These are phyloP conservation scores for Carcina quercana DNA, from an alignment of 2,888 invertebrate genomes.

Conservation along the genomic window DNA sequence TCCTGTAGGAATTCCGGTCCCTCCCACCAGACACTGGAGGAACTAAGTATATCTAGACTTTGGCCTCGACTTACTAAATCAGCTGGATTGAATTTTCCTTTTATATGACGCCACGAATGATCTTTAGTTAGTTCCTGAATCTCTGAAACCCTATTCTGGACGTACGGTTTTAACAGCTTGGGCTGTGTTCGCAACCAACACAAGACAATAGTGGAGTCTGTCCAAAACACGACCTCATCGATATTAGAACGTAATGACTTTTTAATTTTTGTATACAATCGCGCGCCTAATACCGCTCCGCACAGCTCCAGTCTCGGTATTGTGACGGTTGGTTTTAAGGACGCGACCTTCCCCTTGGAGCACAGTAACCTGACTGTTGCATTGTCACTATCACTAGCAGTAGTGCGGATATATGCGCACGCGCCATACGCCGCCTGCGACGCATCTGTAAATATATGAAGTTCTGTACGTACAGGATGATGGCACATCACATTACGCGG, in stretches of 20 bases:
- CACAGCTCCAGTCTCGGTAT: constrained; percentile 23
- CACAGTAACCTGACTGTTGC: constrained; percentile 15
- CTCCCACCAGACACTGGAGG: constrained; percentile 17
- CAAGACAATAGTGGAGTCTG: constrained; percentile 21
- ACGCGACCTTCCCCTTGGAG: constrained; percentile 22
- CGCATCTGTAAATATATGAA: constrained; percentile 17
- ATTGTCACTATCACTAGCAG: not conserved
- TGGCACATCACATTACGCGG: constrained; percentile 5
- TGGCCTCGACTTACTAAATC: constrained; percentile 18
- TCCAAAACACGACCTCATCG: constrained; percentile 15
- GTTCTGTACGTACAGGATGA: constrained; percentile 1
- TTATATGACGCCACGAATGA: constrained; percentile 17
- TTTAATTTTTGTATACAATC: constrained; percentile 13
- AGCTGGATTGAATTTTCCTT: constrained; percentile 18
- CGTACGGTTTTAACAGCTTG: constrained; percentile 16
- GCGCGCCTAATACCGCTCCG: constrained; percentile 18
- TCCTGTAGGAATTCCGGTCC: constrained; percentile 15
- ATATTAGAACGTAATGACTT: constrained; percentile 11
- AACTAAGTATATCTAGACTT: constrained; percentile 5
- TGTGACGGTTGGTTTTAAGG: constrained; percentile 14
- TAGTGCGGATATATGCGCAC: constrained; percentile 18
- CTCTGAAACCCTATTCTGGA: constrained; percentile 17
- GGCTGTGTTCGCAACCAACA: constrained; percentile 18
- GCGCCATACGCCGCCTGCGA: constrained; percentile 18
- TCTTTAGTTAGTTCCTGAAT: constrained; percentile 17